Conservation (phyloP, 2,888 invertebrate genomes). For the Eupithecia subfuscata region DNA sequence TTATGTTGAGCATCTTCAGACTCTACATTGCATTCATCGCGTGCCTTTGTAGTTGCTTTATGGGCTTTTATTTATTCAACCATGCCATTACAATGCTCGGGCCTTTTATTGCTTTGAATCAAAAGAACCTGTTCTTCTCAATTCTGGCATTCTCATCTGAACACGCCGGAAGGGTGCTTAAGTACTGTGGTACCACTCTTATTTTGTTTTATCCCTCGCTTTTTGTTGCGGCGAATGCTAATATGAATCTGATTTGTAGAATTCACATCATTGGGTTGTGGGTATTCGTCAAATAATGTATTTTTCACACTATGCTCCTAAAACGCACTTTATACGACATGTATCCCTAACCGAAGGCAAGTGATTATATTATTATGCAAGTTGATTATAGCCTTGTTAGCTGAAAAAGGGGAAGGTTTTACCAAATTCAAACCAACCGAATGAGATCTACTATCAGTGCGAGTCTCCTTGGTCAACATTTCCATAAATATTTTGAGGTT, state of each 20-base stretch:
- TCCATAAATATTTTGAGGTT: no score
- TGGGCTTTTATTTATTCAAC: slow-evolving; percentile 27
- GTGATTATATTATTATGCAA: no score
- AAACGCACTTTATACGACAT: no score
- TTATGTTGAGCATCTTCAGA: slow-evolving; percentile 2
- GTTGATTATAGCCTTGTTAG: no score
- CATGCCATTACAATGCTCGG: slow-evolving; percentile 18
- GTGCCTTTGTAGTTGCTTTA: slow-evolving; percentile 19
- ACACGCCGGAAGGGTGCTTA: slow-evolving; percentile 2
- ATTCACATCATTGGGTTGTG: neutral
- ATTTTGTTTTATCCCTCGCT: neutral
- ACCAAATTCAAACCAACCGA: no score
- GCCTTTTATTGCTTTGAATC: slow-evolving; percentile 24
- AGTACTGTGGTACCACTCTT: neutral
- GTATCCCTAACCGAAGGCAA: no score
- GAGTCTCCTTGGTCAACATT: no score
- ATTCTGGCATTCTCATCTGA: slow-evolving; percentile 16
- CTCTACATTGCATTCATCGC: slow-evolving; percentile 28
- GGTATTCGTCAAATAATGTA: neutral
- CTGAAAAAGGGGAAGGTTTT: no score
- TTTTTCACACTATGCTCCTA: neutral
- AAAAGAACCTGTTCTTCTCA: slow-evolving; percentile 25
- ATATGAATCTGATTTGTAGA: neutral
- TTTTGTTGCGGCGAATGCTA: neutral
- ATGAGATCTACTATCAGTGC: no score